Base-by-base conservation (phyloP, 2,113 vertebrate genomes). In the Rhodinocichla rosea region DNA sequence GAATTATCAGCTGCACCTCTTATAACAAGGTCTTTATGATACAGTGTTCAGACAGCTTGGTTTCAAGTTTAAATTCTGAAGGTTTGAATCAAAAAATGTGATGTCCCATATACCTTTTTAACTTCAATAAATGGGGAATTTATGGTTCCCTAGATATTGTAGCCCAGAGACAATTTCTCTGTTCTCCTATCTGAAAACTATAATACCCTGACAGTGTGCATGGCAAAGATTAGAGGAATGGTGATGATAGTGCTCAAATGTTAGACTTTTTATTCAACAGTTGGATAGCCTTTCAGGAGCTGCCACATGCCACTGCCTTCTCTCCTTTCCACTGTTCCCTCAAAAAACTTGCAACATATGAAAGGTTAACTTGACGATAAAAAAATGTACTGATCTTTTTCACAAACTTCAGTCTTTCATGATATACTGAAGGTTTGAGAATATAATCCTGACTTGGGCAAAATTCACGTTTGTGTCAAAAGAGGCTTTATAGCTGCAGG, bases 21-120 rank as follows among this genome's bases (percentile, higher is more conserved):
- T 83, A 3, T 57, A 62, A 45, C 20, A 92, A 65, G 26, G 37
- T 89, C 57, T 84, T 95, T 95, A 79, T 4, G 3, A 40, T 64
- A 55, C 26, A 49, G 11, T 52, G 12, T 62, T 91, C 68, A 90
- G 78, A 21, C 37, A 69, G 32, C 32, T 92, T 77, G 26, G 14
- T 65, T 96, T 94, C 32, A 64, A 65, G 73, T 81, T 81, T 87
- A 82, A 92, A 92, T 81, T 87, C 45, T 94, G 78, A 62, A 62
- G 22, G 28, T 80, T 89, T 82, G 45, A 87, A 69, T 91, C 57
- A 65, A 52, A 84, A 92, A 84, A 44, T 59, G 7, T 84, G 69
- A 82, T 56, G 81, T 87, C 44, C 35, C 56, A 37, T 82, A 75
- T 44, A 65, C n/a, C 35, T 71, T 89, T 95, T 84, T 17, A 92